Percentiles rank a stretch among this genome's conserved stretches.
phyloP scores from a whole-genome alignment of 2,797 vertebrate species.

The Molossus alvarezi region DNA sequence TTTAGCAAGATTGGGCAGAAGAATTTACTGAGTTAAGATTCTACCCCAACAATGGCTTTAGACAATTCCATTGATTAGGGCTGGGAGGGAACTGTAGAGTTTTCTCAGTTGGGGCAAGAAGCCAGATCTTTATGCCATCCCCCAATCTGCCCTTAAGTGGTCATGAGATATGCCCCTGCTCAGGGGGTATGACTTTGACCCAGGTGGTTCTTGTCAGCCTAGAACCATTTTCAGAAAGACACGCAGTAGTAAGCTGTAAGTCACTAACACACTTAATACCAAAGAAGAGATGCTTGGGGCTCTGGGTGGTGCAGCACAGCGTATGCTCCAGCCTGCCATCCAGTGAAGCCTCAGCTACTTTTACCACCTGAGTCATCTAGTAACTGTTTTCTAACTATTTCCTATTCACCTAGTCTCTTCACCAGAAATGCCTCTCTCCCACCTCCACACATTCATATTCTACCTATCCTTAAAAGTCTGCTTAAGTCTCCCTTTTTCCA shows the following conservation, averaged over 20 bases:
- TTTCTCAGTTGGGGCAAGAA: background rate
- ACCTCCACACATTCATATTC: background rate
- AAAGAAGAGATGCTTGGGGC: background rate
- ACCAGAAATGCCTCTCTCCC: background rate
- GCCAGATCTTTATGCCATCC: background rate
- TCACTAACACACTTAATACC: background rate
- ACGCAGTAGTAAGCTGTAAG: background rate
- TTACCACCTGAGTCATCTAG: background rate
- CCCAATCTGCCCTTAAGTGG: background rate
- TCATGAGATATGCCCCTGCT: background rate
- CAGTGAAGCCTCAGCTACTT: background rate
- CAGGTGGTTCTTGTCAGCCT: background rate
- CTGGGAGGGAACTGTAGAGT: background rate
- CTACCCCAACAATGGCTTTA: background rate
- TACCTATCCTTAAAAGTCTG: background rate
- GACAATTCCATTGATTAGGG: background rate
- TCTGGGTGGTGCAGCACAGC: background rate
- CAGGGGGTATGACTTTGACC: background rate
- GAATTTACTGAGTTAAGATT: background rate
- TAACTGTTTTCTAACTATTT: background rate
- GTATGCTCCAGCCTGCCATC: background rate
- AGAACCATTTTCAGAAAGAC: background rate
- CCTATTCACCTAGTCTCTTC: background rate
- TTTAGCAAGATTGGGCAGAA: background rate
- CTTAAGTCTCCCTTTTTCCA: background rate